Percentiles rank a stretch among this genome's conserved stretches.
phyloP scores from a whole-genome alignment of 1,140 invertebrate species.

The Araneus ventricosus region DNA sequence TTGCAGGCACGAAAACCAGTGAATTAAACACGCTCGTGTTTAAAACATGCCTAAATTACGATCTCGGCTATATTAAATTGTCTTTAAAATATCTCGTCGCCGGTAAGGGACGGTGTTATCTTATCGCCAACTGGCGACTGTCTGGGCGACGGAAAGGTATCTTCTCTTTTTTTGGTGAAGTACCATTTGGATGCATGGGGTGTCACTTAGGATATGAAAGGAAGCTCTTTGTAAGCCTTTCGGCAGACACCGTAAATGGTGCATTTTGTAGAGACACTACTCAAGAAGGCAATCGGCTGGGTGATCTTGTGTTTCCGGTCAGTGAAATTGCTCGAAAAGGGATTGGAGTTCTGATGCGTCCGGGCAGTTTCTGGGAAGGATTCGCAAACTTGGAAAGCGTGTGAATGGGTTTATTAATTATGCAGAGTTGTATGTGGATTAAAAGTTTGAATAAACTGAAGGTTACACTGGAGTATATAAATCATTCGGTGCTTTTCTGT shows the following conservation, averaged over 20 bases:
- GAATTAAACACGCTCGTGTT: background rate
- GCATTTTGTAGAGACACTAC: background rate
- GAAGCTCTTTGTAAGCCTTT: background rate
- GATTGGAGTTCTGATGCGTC: background rate
- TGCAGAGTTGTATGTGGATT: too few species aligned
- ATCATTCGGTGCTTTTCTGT: too few species aligned
- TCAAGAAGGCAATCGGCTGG: background rate
- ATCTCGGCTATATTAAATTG: constrained; percentile 20
- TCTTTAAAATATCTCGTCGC: constrained; percentile 25
- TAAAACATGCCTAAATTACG: constrained; percentile 34
- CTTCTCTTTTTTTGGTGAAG: background rate
- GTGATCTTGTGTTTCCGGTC: background rate
- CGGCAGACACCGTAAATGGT: background rate
- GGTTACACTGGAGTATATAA: too few species aligned
- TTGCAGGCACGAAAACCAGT: background rate
- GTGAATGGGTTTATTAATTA: background rate
- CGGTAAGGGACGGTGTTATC: background rate
- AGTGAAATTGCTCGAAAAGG: constrained; percentile 17
- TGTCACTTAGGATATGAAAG: background rate
- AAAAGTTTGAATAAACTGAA: too few species aligned
- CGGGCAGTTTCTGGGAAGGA: background rate
- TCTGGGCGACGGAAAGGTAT: background rate
- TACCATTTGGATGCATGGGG: background rate
- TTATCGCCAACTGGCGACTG: background rate
- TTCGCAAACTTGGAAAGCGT: background rate